phyloP scores from a whole-genome alignment of 2,113 vertebrate species.

The Sinocyclocheilus grahami region DNA sequence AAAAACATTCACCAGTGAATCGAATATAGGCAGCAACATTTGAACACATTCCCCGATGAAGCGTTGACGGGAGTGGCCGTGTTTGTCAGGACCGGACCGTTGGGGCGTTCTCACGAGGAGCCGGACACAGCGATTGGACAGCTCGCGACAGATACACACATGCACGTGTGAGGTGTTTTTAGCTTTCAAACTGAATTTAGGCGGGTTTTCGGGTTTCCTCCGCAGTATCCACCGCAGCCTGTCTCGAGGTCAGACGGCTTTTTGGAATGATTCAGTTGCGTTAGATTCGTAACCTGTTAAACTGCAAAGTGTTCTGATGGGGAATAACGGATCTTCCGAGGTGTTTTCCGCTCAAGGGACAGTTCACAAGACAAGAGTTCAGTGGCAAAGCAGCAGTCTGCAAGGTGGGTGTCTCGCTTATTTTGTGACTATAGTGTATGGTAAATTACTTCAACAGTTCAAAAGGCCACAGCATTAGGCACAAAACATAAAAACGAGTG shows the following conservation, averaged over 20 bases:
- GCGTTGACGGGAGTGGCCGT: neutral
- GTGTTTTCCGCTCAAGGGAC: neutral
- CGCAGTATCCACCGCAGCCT: neutral
- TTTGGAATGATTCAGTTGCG: neutral
- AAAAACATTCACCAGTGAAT: neutral
- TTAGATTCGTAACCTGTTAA: neutral
- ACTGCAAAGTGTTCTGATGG: slow-evolving; percentile 58
- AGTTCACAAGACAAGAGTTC: neutral
- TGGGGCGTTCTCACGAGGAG: neutral
- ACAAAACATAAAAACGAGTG: neutral
- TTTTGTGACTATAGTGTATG: neutral
- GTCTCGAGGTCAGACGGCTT: neutral
- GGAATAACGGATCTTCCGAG: slow-evolving; percentile 63
- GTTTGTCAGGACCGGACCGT: slow-evolving; percentile 5
- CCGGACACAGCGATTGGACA: slow-evolving; percentile 64
- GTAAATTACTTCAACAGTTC: neutral
- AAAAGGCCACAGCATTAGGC: neutral
- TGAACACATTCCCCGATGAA: neutral
- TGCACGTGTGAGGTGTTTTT: slow-evolving; percentile 70
- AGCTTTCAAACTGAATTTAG: slow-evolving; percentile 71
- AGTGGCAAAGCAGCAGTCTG: slow-evolving; percentile 20
- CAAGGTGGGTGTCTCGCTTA: slow-evolving; percentile 61
- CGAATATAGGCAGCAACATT: too few relatives aligned
- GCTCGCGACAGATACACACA: slow-evolving; percentile 44
- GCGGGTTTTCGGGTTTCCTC: slow-evolving; percentile 63